phyloP scores from a whole-genome alignment of 2,113 vertebrate genomes.

The Pampusana beccarii region DNA sequence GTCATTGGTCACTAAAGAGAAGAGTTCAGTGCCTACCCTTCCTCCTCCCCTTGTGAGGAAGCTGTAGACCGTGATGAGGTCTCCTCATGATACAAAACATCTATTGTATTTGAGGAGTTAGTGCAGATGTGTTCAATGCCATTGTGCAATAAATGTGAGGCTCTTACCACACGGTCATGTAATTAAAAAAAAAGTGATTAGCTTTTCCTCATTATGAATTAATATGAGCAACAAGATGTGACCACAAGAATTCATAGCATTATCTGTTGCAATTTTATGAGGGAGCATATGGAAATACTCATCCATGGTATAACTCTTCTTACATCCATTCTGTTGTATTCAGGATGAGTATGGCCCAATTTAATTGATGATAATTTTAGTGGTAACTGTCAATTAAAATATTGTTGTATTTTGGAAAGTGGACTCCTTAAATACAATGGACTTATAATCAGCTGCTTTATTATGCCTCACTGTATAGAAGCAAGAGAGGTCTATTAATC shows the following conservation, averaged over 20 bases:
- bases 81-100: accelerated
- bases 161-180: background rate
- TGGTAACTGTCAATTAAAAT: conserved; percentile 40
- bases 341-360: background rate
- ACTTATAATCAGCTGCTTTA: conserved; percentile 24
- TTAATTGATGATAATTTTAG: background rate
- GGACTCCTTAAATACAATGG: background rate
- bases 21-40: no score
- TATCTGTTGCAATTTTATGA: background rate
- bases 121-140: background rate
- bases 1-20: no score
- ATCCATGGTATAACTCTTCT: background rate
- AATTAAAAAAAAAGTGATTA: background rate
- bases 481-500: conserved; percentile 52
- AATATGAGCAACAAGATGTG: background rate
- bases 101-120: background rate
- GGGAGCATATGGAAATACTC: background rate
- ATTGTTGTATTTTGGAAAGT: background rate
- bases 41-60: no score
- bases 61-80: no score
- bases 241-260: background rate
- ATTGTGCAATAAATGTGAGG: background rate
- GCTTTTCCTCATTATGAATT: background rate
- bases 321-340: background rate
- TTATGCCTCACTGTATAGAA: no score